Evolutionary conservation across 2,888 invertebrate species (phyloP), one percentile per base, ranked within the genome.

Genomic region (Tiliacea aurago): DNA sequence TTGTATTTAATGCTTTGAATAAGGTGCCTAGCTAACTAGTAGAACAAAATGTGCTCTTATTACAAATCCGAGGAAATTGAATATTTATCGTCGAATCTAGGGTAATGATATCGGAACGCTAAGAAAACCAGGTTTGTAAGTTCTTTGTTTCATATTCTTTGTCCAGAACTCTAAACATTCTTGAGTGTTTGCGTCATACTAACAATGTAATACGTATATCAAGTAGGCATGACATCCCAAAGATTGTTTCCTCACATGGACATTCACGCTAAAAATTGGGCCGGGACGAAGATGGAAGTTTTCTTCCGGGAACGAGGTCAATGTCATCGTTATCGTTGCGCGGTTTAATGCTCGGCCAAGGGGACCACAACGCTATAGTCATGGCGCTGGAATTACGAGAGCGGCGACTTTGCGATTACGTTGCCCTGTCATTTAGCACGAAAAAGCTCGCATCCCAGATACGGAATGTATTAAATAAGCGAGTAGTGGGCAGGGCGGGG

Each of bases 401-500:
- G 83, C 90, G 87, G 88, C 90, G 91, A 90, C 90, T 91, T 88
- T 82, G 86, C 89, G 89, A 90, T 91, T 93, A 94, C 93, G 89
- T 86, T 91, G 90, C 90, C 91, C 93, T 93, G 93, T 93, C 94
- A 95, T 95, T 95, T 95, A 95, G 93, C 91, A 93, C 90, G 91
- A 94, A 95, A 94, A 94, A 94, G 93, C 94, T 95, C 93, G 92
- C 92, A 94, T 95, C 94, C 94, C 93, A 93, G 94, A 95, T 94
- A 94, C 92, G 91, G 91, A 90, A 94, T 93, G 93, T 94, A 94
- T 95, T 95, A 95, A 95, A 96, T 95, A 95, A 96, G 94, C 94
- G 95, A 94, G 92, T 93, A 94, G 94, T 93, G 94, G 93, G 94
- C 87, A 90, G 80, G 73, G 89, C 86, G 90, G 87, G 87, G 86